Conservation (phyloP, 53 echinoderm and acorn worm genomes). For the Holothuria leucospilota region DNA sequence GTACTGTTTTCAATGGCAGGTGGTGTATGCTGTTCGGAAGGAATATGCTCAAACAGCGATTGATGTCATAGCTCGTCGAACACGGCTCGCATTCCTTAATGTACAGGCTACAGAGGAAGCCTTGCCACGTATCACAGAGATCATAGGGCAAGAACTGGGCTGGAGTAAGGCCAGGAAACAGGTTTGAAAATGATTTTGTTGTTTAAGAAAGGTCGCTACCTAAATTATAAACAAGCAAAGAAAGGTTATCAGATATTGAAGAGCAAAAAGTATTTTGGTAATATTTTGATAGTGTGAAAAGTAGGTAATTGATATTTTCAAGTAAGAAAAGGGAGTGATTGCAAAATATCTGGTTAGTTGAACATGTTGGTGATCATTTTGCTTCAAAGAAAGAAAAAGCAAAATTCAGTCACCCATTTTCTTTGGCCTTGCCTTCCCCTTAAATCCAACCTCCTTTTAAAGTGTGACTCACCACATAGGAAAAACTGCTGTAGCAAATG, state of each 20-base stretch:
- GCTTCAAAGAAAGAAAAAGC: too few relatives aligned
- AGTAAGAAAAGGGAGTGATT: not conserved
- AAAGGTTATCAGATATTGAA: not conserved
- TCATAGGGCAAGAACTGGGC: constrained; percentile 83
- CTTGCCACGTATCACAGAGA: constrained; percentile 82
- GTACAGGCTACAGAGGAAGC: constrained; percentile 97
- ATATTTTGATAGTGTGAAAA: too few relatives aligned
- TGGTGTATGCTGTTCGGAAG: constrained; percentile 79
- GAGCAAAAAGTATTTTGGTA: not conserved
- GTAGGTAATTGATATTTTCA: too few relatives aligned
- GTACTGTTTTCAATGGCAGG: constrained; percentile 44
- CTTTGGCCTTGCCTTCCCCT: too few relatives aligned
- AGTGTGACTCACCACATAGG: too few relatives aligned
- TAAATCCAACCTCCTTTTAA: too few relatives aligned
- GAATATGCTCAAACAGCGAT: constrained; percentile 89
- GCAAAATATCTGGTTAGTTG: not conserved
- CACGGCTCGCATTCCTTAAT: constrained; percentile 90
- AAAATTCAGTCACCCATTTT: too few relatives aligned
- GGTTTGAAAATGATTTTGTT: constrained; percentile 37
- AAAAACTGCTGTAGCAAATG: too few relatives aligned
- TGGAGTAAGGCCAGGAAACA: constrained; percentile 83
- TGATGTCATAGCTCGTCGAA: constrained; percentile 87
- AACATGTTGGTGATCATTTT: too few relatives aligned
- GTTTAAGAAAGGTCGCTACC: not conserved
- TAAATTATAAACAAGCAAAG: not conserved